Base-by-base conservation (phyloP, 2,797 vertebrate genomes). In the Anguilla pacifica region DNA sequence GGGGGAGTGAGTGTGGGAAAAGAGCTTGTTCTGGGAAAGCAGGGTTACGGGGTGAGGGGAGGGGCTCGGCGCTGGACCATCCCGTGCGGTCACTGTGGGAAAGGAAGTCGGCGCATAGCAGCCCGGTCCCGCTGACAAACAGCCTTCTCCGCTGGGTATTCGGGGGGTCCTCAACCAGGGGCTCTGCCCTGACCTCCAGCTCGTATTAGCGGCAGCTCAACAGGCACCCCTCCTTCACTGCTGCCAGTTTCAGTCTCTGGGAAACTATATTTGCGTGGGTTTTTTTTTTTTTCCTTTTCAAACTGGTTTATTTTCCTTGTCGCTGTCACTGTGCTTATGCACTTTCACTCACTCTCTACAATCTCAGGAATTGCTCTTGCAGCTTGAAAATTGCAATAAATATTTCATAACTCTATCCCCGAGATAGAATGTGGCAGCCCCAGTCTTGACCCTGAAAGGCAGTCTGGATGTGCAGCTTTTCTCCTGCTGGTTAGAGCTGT, bases 61-160 rank as follows among this genome's bases (percentile, higher is more conserved):
- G 85, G 59, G 15, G 49, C 49, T 89, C 77, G 53, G 49, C n/a
- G 88, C 83, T 86, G 87, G 90, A 90, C 74, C 86, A 53, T 89
- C 86, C 87, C 90, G 87, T 59, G 82, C 59, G 91, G 91, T 91
- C 89, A 87, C 86, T 91, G 92, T 93, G 92, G 91, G 90, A 92
- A 93, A 93, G 92, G 92, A 94, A 91, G 89, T 87, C 83, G 87
- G 22, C 55, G 83, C 57, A 86, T 88, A 92, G 92, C 93, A 88
- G 84, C 89, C 89, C 91, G 85, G 90, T 90, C 77, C 77, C 91
- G 90, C 90, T 91, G 90, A 90, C 91, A 92, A 92, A 88, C 92
- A 90, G 74, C 90, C 83, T 19, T 51, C 31, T 87, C 86, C 83
- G 19, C 72, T 67, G 88, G 86, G 88, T 39, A 82, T 77, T 72